Percentiles rank a stretch among this genome's conserved stretches.
phyloP scores from a whole-genome alignment of 2,113 vertebrate genomes.

The Picathartes gymnocephalus region DNA sequence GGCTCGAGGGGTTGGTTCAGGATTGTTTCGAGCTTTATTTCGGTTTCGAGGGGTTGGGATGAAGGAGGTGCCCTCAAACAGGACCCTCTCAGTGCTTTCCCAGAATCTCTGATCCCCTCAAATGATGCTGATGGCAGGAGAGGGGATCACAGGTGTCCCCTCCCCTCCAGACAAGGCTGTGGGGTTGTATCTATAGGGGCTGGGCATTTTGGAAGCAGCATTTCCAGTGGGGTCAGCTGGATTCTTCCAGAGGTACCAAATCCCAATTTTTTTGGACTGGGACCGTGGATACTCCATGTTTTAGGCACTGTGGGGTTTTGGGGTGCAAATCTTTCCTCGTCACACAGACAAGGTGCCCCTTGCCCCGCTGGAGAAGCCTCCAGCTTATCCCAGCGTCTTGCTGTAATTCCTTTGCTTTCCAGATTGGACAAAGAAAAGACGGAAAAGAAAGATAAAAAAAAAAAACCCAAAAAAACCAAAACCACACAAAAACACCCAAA shows the following conservation, averaged over 20 bases:
- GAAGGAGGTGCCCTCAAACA: not conserved
- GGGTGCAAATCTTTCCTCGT: not conserved
- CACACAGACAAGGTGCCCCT: fast-evolving
- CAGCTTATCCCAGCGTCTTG: not conserved
- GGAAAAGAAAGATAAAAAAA: fast-evolving
- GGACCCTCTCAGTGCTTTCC: not conserved
- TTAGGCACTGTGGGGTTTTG: not conserved
- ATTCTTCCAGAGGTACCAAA: not conserved
- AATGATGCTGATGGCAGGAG: fast-evolving
- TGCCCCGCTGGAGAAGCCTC: fast-evolving
- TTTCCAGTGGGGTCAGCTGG: not conserved
- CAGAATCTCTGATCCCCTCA: not conserved
- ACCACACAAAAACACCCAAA: no score
- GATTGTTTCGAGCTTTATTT: not conserved
- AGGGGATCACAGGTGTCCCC: not conserved
- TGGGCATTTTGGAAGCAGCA: fast-evolving
- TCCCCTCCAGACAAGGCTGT: fast-evolving
- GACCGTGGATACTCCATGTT: fast-evolving
- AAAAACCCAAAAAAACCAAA: not conserved
- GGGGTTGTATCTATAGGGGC: fast-evolving
- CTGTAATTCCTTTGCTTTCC: not conserved
- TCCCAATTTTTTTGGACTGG: fast-evolving
- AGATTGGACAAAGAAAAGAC: not conserved
- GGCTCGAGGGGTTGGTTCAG: conserved; percentile 42
- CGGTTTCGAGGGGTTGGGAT: not conserved